Evolutionary conservation across 2,113 vertebrate genomes (phyloP).

Genomic region (Nestor notabilis): DNA sequence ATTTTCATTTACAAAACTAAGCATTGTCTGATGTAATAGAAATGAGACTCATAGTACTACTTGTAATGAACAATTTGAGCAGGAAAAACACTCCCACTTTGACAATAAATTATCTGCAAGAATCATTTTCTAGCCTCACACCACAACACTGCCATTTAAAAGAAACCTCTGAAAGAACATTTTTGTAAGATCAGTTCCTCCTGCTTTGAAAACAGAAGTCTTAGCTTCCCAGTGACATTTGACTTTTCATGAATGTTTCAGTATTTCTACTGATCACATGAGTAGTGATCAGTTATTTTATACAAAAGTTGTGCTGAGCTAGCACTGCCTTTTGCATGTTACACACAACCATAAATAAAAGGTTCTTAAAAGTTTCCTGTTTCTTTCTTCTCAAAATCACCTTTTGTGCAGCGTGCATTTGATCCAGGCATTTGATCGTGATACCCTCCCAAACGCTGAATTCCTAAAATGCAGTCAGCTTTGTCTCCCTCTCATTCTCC

Average conservation of each 20-base stretch:
- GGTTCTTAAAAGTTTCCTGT: background rate
- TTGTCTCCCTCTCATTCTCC: background rate
- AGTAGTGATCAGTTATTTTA: slow-evolving; percentile 13
- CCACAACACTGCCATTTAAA: background rate
- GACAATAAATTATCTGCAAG: background rate
- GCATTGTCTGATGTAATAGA: background rate
- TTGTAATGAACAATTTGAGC: background rate
- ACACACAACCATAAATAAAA: background rate
- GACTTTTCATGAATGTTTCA: slow-evolving; percentile 16
- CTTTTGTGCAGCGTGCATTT: background rate
- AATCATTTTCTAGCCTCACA: background rate
- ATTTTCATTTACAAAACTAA: background rate
- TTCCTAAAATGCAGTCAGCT: background rate
- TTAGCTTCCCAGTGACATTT: background rate
- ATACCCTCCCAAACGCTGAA: background rate
- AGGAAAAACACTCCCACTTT: background rate
- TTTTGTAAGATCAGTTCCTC: background rate
- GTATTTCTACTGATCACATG: background rate
- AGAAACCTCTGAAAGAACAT: background rate
- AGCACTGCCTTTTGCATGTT: background rate
- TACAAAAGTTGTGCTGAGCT: background rate
- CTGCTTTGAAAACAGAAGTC: slow-evolving; percentile 16
- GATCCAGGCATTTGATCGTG: background rate
- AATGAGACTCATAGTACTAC: background rate
- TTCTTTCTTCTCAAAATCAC: background rate